These are phyloP conservation scores for Cryptotermes secundus DNA, from an alignment of 1,140 invertebrate genomes.

Conservation along the genomic window DNA sequence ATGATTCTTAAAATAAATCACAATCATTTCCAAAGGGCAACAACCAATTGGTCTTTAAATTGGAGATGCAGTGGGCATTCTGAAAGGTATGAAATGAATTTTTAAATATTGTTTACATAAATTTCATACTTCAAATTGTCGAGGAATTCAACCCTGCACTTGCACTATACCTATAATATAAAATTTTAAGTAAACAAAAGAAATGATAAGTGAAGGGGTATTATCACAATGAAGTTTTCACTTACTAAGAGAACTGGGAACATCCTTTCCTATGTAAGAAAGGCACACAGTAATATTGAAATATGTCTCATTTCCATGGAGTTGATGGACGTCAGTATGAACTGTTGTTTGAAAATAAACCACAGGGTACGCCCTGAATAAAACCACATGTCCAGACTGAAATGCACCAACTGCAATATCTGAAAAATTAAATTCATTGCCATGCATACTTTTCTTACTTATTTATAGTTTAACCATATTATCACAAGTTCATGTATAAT, in stretches of 20 bases:
- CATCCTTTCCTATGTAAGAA: slow-evolving; percentile 40
- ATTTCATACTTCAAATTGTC: too few relatives aligned
- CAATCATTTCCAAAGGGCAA: too few relatives aligned
- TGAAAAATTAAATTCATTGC: slow-evolving; percentile 38
- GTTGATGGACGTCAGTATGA: slow-evolving; percentile 44
- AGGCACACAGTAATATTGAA: slow-evolving; percentile 43
- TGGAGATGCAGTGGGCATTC: too few relatives aligned
- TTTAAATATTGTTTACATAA: too few relatives aligned
- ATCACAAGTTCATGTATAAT: not conserved
- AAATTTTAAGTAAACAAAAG: too few relatives aligned
- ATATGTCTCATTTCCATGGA: slow-evolving; percentile 48
- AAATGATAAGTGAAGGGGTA: too few relatives aligned
- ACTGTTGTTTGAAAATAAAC: slow-evolving; percentile 46
- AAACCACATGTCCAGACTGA: slow-evolving; percentile 54
- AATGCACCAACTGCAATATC: slow-evolving; percentile 66
- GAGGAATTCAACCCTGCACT: too few relatives aligned
- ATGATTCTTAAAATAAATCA: too few relatives aligned
- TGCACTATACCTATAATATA: too few relatives aligned
- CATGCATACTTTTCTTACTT: slow-evolving; percentile 32
- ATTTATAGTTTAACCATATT: not conserved
- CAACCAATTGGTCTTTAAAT: too few relatives aligned
- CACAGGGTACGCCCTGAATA: slow-evolving; percentile 59
- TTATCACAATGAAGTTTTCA: not conserved
- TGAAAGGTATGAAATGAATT: too few relatives aligned
- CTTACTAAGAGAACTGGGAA: slow-evolving; percentile 42